Evolutionary conservation across 2,113 vertebrate genomes (phyloP), one percentile per base, ranked within the genome.

Genomic region (Carassius carassius): DNA sequence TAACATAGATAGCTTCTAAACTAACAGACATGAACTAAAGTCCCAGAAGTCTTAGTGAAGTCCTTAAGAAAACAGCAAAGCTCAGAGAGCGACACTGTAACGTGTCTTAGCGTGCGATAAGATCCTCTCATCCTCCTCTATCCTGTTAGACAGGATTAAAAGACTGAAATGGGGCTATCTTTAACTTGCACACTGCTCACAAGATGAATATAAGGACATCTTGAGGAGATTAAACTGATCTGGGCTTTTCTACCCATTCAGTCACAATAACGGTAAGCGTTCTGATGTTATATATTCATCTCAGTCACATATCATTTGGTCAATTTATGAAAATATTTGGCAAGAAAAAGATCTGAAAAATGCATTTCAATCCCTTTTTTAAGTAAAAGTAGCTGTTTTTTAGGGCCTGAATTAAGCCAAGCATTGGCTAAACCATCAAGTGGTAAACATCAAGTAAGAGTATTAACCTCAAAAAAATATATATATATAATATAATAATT

Each of bases 121-220:
- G 51, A 63, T 44, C 21, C 32, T 51, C 47, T 32, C 60, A 44
- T 60, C 60, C 16, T 21, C 21, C 41, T 77, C 12, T 69, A 73
- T 83, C 81, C 75, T 83, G 75, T 78, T 83, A 78, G 51, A 14
- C n/a, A 49, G 81, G 85, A 86, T 86, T 78, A 83, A 44, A 63
- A 44, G 47, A 75, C 25, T n/a, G 44, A 73, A 49, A 58, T 21
- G 62, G 32, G 62, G 4, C 85, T 86, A 78, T 83, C 54, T 86
- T 83, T 83, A 70, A 49, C 56, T 10, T 5, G 29, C 32, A 32
- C 49, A 5, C 17, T 32, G 73, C 80, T 65, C 44, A n/a, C 63
- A 16, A 16, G 44, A 19, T 67, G 11, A 54, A 78, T 67, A 47
- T 47, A 37, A 73, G 9, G 11, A 58, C 77, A 47, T 25, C 37